phyloP scores from a whole-genome alignment of 2,113 vertebrate species.

The Sylvia atricapilla region DNA sequence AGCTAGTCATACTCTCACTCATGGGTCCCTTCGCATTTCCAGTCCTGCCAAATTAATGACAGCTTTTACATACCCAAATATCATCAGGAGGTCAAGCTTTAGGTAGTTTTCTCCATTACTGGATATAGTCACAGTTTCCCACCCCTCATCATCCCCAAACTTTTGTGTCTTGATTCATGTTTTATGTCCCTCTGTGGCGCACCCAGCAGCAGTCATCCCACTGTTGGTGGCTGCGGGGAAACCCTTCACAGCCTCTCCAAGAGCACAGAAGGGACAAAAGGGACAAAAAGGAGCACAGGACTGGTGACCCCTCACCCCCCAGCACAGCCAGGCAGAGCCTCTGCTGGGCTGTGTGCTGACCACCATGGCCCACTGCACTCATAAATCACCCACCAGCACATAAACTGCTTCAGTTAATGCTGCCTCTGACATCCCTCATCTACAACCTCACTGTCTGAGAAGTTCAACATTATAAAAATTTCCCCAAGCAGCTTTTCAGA shows the following conservation, averaged over 20 bases:
- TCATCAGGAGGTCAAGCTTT: neutral
- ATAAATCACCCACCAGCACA: neutral
- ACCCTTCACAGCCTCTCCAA: neutral
- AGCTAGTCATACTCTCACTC: neutral
- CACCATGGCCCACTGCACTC: neutral
- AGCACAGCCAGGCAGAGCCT: neutral
- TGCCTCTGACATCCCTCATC: neutral
- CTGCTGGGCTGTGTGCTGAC: neutral
- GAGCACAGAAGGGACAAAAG: neutral
- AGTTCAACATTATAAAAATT: neutral
- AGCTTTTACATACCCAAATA: neutral
- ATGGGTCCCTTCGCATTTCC: neutral
- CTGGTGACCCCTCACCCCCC: neutral
- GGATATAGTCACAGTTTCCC: neutral
- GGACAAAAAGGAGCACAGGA: neutral
- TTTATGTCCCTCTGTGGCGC: neutral
- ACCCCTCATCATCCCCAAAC: neutral
- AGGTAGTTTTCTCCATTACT: neutral
- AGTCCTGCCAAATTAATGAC: neutral
- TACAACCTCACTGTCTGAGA: neutral
- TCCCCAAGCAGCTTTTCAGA: neutral
- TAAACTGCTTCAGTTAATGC: neutral
- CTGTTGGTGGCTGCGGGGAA: accelerated
- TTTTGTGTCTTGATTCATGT: neutral
- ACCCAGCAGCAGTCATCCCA: accelerated